Conservation (phyloP, 2,888 invertebrate genomes). For the Antitype chi region DNA sequence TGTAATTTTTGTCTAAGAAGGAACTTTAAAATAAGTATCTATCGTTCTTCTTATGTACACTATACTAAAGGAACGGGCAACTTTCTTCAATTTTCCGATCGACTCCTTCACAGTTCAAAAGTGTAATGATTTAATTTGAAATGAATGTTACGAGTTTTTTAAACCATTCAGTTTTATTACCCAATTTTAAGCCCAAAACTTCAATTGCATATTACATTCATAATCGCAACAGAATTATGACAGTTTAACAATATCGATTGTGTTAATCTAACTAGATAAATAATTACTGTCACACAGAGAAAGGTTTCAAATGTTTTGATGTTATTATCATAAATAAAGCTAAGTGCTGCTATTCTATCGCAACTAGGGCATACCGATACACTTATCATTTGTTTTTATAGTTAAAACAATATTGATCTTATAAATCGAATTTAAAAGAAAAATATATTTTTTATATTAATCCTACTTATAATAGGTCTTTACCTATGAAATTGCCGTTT, state of each 20-base stretch:
- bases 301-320: constrained; percentile 18
- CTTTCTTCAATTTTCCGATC: background rate
- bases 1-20: too few species aligned
- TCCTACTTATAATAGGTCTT: too few species aligned
- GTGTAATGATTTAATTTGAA: background rate
- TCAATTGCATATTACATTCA: background rate
- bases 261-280: constrained; percentile 24
- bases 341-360: background rate
- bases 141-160: background rate
- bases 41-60: too few species aligned
- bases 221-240: constrained; percentile 14
- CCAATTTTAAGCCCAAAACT: background rate
- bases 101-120: background rate
- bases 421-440: too few species aligned
- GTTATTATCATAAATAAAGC: background rate
- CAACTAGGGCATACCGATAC: background rate
- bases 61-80: background rate
- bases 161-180: background rate
- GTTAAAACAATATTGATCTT: too few species aligned
- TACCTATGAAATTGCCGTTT: too few species aligned
- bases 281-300: constrained; percentile 17
- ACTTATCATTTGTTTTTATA: too few species aligned
- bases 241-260: constrained; percentile 13
- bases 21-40: too few species aligned
- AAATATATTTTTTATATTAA: too few species aligned